Conservation (phyloP, 2,888 invertebrate species). For the Andrena hattorfiana region DNA sequence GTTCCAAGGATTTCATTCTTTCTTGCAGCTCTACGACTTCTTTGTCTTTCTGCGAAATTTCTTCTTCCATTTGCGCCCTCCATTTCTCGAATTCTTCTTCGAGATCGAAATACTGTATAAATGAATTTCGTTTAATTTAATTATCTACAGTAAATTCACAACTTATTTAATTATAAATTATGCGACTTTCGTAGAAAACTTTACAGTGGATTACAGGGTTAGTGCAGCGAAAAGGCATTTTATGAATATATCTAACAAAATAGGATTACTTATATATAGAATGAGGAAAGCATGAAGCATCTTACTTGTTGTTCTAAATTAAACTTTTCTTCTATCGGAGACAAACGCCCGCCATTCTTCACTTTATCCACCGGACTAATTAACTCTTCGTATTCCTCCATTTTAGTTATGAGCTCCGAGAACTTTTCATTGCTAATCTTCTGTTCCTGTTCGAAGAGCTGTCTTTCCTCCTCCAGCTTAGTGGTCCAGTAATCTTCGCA, state of each 20-base stretch:
- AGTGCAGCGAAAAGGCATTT: neutral
- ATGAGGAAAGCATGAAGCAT: slow-evolving; percentile 4
- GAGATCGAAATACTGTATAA: slow-evolving; percentile 88
- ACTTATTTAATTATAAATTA: neutral
- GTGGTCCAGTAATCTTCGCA: slow-evolving; percentile 95
- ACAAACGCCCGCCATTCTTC: slow-evolving; percentile 86
- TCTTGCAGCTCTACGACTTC: slow-evolving; percentile 87
- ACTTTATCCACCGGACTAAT: slow-evolving; percentile 86
- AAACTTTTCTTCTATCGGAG: slow-evolving; percentile 92
- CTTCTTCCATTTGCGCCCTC: slow-evolving; percentile 86
- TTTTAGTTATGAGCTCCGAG: slow-evolving; percentile 90
- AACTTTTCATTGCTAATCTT: slow-evolving; percentile 91
- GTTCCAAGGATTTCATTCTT: slow-evolving; percentile 61
- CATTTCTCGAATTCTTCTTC: slow-evolving; percentile 90
- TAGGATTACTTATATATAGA: neutral
- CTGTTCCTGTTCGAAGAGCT: slow-evolving; percentile 91
- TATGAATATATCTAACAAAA: neutral
- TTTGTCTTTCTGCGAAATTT: slow-evolving; percentile 86
- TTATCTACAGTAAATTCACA: neutral
- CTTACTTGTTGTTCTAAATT: slow-evolving; percentile 88
- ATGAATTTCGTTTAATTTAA: neutral
- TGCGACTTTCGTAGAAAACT: neutral
- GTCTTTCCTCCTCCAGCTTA: slow-evolving; percentile 92
- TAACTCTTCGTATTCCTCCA: slow-evolving; percentile 93
- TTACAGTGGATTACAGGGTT: too few relatives aligned